Percentiles rank a stretch among this genome's conserved stretches.
Evolutionary conservation across 2,888 invertebrate species (phyloP).

Genomic region (Brassicogethes aeneus): DNA sequence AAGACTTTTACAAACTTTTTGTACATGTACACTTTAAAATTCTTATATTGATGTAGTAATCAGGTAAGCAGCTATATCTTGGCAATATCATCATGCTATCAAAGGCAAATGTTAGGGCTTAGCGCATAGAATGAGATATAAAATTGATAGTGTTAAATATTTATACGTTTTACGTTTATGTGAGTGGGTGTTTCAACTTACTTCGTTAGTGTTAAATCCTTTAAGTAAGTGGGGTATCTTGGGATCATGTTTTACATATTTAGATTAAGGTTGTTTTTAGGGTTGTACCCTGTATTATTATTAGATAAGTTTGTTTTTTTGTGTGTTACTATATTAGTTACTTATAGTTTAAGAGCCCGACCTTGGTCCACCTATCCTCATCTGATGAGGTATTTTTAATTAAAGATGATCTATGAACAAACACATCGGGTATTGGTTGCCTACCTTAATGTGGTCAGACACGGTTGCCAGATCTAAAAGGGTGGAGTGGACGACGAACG

Average conservation of each 20-base stretch:
- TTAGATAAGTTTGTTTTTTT: too few relatives aligned
- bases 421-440: too few relatives aligned
- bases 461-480: too few relatives aligned
- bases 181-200: slow-evolving; percentile 36
- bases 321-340: too few relatives aligned
- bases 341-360: too few relatives aligned
- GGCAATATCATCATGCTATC: slow-evolving; percentile 12
- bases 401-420: too few relatives aligned
- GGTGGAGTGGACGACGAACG: too few relatives aligned
- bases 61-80: slow-evolving; percentile 3
- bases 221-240: slow-evolving; percentile 31
- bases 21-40: slow-evolving; percentile 6
- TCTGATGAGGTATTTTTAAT: too few relatives aligned
- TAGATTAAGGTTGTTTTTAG: too few relatives aligned
- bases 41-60: slow-evolving; percentile 7
- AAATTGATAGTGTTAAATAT: slow-evolving; percentile 17
- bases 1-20: slow-evolving; percentile 6
- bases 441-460: too few relatives aligned
- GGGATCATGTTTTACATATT: slow-evolving; percentile 29
- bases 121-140: slow-evolving; percentile 13
- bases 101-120: slow-evolving; percentile 9
- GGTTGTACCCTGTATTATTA: too few relatives aligned
- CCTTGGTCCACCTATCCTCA: too few relatives aligned
- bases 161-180: slow-evolving; percentile 27
- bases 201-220: slow-evolving; percentile 37